Evolutionary conservation across 2,113 vertebrate genomes (phyloP).

Genomic region (Malurus elegans): DNA sequence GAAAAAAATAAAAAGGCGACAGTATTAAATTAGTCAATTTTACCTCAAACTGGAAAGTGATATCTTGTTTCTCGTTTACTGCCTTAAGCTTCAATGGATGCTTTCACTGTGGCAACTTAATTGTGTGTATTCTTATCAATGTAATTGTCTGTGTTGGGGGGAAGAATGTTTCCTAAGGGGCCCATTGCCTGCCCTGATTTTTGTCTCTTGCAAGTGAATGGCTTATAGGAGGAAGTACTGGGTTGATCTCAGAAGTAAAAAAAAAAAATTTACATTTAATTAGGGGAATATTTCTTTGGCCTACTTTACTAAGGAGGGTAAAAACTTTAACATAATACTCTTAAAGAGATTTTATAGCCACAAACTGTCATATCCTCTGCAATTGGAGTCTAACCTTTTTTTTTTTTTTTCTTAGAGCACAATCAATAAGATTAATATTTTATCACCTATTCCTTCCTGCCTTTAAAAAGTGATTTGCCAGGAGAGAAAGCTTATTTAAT

Average conservation of each 20-base stretch:
- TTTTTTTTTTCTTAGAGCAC: background rate
- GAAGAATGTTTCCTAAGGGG: background rate
- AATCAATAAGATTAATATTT: constrained; percentile 21
- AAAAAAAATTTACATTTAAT: background rate
- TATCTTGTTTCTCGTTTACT: background rate
- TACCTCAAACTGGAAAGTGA: background rate
- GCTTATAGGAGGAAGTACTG: background rate
- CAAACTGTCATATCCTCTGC: background rate
- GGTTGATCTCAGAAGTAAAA: background rate
- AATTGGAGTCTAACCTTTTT: background rate
- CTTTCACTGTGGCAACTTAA: background rate
- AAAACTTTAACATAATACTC: background rate
- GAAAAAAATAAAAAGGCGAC: background rate
- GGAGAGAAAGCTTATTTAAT: background rate
- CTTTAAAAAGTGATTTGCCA: background rate
- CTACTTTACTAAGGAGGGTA: background rate
- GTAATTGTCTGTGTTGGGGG: background rate
- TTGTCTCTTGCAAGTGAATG: background rate
- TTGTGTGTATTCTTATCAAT: background rate
- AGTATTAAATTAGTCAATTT: background rate
- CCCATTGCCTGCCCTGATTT: background rate
- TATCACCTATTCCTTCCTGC: background rate
- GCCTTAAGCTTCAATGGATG: background rate
- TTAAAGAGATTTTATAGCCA: background rate
- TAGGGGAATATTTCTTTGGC: background rate